phyloP scores from a whole-genome alignment of 2,113 vertebrate genomes.

The Benitochromis conjunctus region DNA sequence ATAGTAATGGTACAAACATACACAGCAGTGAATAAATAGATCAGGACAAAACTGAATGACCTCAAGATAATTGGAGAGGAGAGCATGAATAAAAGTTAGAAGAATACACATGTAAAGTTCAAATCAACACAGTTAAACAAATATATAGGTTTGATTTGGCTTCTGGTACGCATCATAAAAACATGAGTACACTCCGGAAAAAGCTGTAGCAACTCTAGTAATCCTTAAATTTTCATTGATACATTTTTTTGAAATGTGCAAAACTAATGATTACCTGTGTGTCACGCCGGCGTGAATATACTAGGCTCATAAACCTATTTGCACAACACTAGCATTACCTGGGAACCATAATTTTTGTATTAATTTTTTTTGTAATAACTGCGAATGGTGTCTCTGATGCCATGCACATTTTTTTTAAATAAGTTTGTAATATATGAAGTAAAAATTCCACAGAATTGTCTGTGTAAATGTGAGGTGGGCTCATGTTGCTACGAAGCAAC shows the following conservation, averaged over 20 bases:
- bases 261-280: not conserved
- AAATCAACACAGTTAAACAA: too few species aligned
- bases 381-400: not conserved
- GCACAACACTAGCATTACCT: not conserved
- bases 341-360: not conserved
- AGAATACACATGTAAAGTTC: not conserved
- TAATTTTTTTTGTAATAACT: not conserved
- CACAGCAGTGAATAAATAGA: conserved; percentile 17
- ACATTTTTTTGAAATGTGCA: not conserved
- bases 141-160: not conserved
- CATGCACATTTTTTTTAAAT: not conserved
- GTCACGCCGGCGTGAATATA: fast-evolving
- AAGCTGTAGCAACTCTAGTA: not conserved
- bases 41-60: not conserved
- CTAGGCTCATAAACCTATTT: not conserved
- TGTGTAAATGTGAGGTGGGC: not conserved
- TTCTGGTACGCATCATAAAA: not conserved
- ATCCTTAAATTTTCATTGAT: not conserved
- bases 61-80: not conserved
- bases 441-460: not conserved
- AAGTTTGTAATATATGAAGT: not conserved
- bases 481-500: not conserved
- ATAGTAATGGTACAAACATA: conserved; percentile 21
- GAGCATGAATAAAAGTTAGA: not conserved
- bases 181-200: fast-evolving